phyloP scores from a whole-genome alignment of 2,888 invertebrate genomes.

The Drosophila putrida region DNA sequence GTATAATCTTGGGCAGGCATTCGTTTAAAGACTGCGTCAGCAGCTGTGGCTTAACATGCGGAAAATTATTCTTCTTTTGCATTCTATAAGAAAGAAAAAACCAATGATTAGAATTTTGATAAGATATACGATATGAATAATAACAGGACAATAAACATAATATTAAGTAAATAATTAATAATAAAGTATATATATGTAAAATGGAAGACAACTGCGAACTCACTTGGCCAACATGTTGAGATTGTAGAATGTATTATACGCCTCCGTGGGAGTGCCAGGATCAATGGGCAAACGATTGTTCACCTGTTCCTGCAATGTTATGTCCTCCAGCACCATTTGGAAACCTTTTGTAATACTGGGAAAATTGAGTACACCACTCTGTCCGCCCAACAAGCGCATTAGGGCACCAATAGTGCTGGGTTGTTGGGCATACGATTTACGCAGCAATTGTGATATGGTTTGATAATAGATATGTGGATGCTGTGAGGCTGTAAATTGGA shows the following conservation, averaged over 20 bases:
- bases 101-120: too few species aligned
- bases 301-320: conserved; percentile 83
- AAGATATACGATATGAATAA: too few species aligned
- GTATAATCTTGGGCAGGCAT: conserved; percentile 83
- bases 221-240: conserved; percentile 85
- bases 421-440: conserved; percentile 77
- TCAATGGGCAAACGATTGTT: conserved; percentile 73
- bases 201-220: conserved; percentile 44
- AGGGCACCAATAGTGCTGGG: conserved; percentile 83
- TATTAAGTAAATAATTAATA: too few species aligned
- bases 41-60: conserved; percentile 76
- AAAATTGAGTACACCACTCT: conserved; percentile 83
- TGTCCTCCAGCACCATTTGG: conserved; percentile 84
- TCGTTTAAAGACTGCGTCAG: conserved; percentile 79
- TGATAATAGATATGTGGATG: conserved; percentile 85
- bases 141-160: too few species aligned
- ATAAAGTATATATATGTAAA: too few species aligned
- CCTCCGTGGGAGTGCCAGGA: conserved; percentile 77
- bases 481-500: conserved; percentile 77
- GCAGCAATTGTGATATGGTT: conserved; percentile 84
- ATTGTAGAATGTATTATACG: conserved; percentile 86
- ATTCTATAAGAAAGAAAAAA: conserved; percentile 60
- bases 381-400: conserved; percentile 83
- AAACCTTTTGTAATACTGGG: conserved; percentile 83
- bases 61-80: conserved; percentile 79